phyloP scores from a whole-genome alignment of 2,888 invertebrate genomes.

The Apotomis capreana region DNA sequence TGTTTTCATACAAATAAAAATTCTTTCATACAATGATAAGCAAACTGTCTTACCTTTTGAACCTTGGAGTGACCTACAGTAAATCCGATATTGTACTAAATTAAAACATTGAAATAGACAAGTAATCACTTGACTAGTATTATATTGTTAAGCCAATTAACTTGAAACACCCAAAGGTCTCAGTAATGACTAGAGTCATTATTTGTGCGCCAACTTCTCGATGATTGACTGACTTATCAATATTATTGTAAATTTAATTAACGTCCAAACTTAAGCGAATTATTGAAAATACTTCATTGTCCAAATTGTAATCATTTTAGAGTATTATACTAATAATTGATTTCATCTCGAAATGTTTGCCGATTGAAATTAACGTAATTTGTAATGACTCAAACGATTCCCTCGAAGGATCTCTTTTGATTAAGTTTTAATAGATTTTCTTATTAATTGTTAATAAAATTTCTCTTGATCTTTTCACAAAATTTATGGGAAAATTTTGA shows the following conservation, averaged over 20 bases:
- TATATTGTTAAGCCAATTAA: slow-evolving; percentile 8
- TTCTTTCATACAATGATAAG: too few relatives aligned
- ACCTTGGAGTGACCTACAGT: neutral
- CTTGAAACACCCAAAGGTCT: slow-evolving; percentile 11
- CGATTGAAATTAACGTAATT: slow-evolving; percentile 40
- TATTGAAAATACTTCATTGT: slow-evolving; percentile 41
- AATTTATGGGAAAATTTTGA: slow-evolving; percentile 66
- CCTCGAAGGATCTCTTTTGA: slow-evolving; percentile 58
- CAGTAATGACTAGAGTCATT: slow-evolving; percentile 27
- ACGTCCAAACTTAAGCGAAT: slow-evolving; percentile 40
- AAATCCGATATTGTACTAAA: neutral
- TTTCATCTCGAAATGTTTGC: slow-evolving; percentile 46
- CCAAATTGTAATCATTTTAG: slow-evolving; percentile 39
- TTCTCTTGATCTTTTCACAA: slow-evolving; percentile 49
- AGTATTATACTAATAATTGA: slow-evolving; percentile 28
- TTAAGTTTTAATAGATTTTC: slow-evolving; percentile 43
- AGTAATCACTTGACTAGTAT: neutral
- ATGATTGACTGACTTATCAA: slow-evolving; percentile 74
- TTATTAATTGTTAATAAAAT: slow-evolving; percentile 43
- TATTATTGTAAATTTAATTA: slow-evolving; percentile 51
- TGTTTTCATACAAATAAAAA: too few relatives aligned
- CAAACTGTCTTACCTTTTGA: too few relatives aligned
- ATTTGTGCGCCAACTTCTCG: slow-evolving; percentile 44
- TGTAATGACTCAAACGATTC: slow-evolving; percentile 49
- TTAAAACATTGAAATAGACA: neutral